Evolutionary conservation across 92 coral and sea anemone species (phyloP).

Genomic region (Montipora capitata): DNA sequence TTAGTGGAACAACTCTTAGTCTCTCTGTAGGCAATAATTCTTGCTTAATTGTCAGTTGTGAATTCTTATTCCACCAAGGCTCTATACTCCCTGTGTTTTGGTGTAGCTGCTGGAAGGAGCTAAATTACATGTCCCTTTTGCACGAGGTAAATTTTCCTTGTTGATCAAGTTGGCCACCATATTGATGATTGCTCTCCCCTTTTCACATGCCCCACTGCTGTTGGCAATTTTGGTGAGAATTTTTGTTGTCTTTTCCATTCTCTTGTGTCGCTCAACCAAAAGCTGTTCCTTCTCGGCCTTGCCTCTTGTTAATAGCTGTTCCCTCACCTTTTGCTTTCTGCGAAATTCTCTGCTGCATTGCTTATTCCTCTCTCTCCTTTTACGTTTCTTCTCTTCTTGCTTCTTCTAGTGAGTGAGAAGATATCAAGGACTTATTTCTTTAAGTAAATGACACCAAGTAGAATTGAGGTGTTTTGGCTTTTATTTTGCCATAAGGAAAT

Average conservation of each 20-base stretch:
- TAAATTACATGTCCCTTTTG: neutral
- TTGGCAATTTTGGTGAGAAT: slow-evolving; percentile 67
- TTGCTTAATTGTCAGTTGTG: neutral
- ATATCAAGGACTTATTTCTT: neutral
- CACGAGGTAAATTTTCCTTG: slow-evolving; percentile 59
- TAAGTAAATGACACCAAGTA: too few relatives aligned
- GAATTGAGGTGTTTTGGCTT: too few relatives aligned
- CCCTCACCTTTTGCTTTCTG: slow-evolving; percentile 88
- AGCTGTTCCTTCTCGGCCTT: slow-evolving; percentile 77
- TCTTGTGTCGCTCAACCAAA: slow-evolving; percentile 67
- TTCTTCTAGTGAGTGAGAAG: slow-evolving; percentile 51
- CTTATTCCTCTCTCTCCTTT: slow-evolving; percentile 93
- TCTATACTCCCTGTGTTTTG: slow-evolving; percentile 48
- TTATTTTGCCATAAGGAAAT: too few relatives aligned
- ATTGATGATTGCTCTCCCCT: slow-evolving; percentile 66
- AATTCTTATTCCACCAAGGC: neutral
- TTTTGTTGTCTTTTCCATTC: slow-evolving; percentile 81
- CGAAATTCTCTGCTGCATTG: slow-evolving; percentile 97
- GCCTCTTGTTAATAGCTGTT: slow-evolving; percentile 80
- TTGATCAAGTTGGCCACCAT: slow-evolving; percentile 62
- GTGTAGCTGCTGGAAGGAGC: slow-evolving; percentile 29
- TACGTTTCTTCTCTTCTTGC: slow-evolving; percentile 83
- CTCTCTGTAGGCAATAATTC: neutral
- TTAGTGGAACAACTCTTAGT: neutral
- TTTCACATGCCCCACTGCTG: slow-evolving; percentile 73